Base-by-base conservation (phyloP, 2,888 invertebrate genomes). In the Antheraea assamensis region DNA sequence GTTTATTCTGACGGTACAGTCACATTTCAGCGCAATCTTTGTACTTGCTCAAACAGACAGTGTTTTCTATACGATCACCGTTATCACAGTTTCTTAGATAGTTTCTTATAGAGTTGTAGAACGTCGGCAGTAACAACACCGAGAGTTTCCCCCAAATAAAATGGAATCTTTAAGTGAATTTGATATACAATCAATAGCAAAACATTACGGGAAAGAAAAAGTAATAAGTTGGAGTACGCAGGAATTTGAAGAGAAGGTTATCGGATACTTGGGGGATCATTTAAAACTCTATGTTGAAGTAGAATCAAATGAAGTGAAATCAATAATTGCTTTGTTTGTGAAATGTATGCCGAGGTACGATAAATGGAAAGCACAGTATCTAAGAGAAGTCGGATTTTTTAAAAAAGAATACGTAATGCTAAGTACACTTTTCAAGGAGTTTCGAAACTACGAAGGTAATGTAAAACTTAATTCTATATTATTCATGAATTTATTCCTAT, bases 311-410 rank as follows among this genome's bases (percentile, higher is more conserved):
- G 84, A 80, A 35, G 73, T 74, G 8, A 78, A 74, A 49, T 79
- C 83, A 1, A 79, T 82, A n/a, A 74, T 90, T 0, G 83, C 83
- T 30, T 95, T 96, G 76, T 97, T 97, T 80, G 88, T 96, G 0
- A 97, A 97, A 85, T 92, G 95, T 13, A 87, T 96, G 73, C 96
- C 96, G 0, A 88, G 88, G 74, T 92, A 91, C 21, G 90, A 95
- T 71, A 83, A 88, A 19, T 95, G 95, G 80, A 95, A 95, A 79
- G 92, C 89, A 0, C 78, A 90, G 19, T 92, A 91, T 81, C 75
- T 93, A 13, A 83, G 80, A 31, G 87, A 93, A 70, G 74, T 83
- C 3, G 80, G 74, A 0, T 93, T 93, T 76, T 93, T 93, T 74
- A 80, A 83, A 35, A 93, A 93, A 73, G 93, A 93, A 75, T 90